Conservation (phyloP, 2,113 vertebrate species). For the Mohoua ochrocephala region DNA sequence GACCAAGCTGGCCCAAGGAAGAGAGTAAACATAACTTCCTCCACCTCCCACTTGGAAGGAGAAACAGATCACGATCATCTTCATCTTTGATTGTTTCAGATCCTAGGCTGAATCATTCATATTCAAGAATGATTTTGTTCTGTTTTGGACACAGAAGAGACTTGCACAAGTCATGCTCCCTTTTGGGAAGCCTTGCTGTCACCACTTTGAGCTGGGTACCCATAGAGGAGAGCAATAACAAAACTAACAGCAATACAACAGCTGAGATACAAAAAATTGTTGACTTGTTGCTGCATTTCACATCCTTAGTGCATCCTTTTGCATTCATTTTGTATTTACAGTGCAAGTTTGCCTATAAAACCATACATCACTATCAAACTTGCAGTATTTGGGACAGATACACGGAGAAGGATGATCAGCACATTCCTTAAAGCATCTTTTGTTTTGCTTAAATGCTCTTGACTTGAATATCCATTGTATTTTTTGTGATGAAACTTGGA, state of each 20-base stretch:
- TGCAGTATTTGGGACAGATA: neutral
- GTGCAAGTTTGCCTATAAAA: neutral
- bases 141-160: neutral
- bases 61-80: neutral
- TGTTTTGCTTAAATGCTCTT: neutral
- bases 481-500: conserved; percentile 22
- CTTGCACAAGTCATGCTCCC: neutral
- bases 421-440: neutral
- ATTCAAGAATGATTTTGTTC: neutral
- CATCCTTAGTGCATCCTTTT: neutral
- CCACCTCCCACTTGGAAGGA: neutral
- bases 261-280: neutral
- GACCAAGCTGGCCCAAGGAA: neutral
- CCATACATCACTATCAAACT: neutral
- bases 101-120: neutral
- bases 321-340: neutral
- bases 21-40: neutral
- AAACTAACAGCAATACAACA: neutral
- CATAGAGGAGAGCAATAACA: neutral
- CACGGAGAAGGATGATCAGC: neutral
- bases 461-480: conserved; percentile 8
- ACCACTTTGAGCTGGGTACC: neutral
- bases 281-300: neutral
- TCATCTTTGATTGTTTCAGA: neutral
- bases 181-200: neutral